phyloP scores from a whole-genome alignment of 92 coral and sea anemone species.

The Actinostola sp. region DNA sequence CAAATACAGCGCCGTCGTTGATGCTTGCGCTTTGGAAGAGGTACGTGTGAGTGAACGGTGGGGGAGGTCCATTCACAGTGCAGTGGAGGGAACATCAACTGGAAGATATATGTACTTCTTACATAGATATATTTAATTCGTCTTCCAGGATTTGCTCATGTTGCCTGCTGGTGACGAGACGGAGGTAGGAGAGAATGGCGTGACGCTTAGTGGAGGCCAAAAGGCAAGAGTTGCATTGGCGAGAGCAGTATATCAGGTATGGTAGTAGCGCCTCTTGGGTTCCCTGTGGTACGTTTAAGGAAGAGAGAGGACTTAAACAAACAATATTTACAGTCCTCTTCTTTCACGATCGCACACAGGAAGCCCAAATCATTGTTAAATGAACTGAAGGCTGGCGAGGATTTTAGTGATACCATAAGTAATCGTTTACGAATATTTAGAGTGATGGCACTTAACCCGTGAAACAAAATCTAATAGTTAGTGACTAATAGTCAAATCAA shows the following conservation, averaged over 20 bases:
- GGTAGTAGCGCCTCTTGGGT: neutral
- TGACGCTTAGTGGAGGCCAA: slow-evolving; percentile 96
- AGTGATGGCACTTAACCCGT: no score
- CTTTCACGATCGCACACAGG: no score
- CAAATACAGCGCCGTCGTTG: slow-evolving; percentile 77
- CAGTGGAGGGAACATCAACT: no score
- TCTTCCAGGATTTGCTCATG: slow-evolving; percentile 75
- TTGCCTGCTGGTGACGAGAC: slow-evolving; percentile 95
- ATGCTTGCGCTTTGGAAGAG: slow-evolving; percentile 94
- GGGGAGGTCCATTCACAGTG: no score
- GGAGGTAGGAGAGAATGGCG: slow-evolving; percentile 98
- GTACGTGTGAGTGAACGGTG: slow-evolving; percentile 30
- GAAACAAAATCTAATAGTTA: no score
- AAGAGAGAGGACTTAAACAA: neutral
- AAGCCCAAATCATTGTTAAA: no score
- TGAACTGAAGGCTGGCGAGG: no score
- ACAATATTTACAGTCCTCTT: no score
- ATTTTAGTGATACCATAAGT: no score
- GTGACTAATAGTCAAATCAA: no score
- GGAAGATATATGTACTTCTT: no score
- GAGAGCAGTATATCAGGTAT: slow-evolving; percentile 95
- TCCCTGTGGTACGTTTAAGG: neutral
- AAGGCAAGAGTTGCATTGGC: slow-evolving; percentile 93
- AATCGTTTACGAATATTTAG: no score
- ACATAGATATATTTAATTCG: neutral